A percentile compares a stretch with the other conserved stretches of the same genome.
Conservation (phyloP, 2,888 invertebrate species). For the Chloroclysta siterata region DNA sequence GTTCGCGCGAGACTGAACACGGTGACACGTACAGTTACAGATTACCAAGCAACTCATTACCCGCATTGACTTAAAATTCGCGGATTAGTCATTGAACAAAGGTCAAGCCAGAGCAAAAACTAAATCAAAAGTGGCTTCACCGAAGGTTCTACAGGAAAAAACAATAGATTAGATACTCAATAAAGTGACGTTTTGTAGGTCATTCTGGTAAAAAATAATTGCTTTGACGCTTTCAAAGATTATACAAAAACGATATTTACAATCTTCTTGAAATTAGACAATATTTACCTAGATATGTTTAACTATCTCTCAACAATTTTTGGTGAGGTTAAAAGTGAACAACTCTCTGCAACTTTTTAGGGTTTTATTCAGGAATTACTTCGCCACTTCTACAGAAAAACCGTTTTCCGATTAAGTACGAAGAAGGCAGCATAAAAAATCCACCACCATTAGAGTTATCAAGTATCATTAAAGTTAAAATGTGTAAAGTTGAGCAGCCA, state of each 20-base stretch:
- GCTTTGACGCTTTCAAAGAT: constrained; percentile 17
- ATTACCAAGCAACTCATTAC: constrained; percentile 3
- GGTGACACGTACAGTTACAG: not conserved
- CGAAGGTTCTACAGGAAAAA: constrained; percentile 29
- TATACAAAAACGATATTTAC: not conserved
- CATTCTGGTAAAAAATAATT: constrained; percentile 14
- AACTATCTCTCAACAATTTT: too few relatives aligned
- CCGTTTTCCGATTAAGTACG: not conserved
- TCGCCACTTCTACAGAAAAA: not conserved
- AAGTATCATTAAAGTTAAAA: too few relatives aligned
- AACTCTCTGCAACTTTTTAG: too few relatives aligned
- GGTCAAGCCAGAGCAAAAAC: constrained; percentile 45
- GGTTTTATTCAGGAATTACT: not conserved
- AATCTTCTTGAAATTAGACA: not conserved
- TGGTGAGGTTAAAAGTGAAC: too few relatives aligned
- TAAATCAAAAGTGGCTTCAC: constrained; percentile 29
- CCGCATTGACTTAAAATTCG: constrained; percentile 22
- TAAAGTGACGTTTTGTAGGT: constrained; percentile 20
- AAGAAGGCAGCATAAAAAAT: too few relatives aligned
- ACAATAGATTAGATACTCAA: constrained; percentile 24
- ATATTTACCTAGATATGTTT: too few relatives aligned
- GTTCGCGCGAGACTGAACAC: not conserved
- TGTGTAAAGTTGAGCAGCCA: too few relatives aligned
- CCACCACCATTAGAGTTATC: too few relatives aligned
- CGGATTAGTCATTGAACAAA: constrained; percentile 47